These are phyloP conservation scores for Tipula confusa DNA, from an alignment of 2,888 invertebrate genomes.

Conservation along the genomic window DNA sequence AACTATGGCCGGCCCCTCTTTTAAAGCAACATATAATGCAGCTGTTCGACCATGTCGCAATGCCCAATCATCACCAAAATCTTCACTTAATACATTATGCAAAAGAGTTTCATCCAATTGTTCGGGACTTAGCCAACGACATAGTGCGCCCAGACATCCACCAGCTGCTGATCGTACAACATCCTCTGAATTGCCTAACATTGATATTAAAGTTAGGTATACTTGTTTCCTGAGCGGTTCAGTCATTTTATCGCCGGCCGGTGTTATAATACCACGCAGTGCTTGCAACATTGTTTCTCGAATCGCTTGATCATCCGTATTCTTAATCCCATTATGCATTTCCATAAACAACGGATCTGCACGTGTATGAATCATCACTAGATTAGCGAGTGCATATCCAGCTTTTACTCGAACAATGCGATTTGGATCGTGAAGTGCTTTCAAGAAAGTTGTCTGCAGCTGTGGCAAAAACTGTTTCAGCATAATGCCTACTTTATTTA, in stretches of 20 bases:
- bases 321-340: slow-evolving; percentile 79
- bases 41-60: slow-evolving; percentile 78
- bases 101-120: slow-evolving; percentile 69
- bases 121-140: slow-evolving; percentile 67
- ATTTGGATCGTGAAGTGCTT: slow-evolving; percentile 86
- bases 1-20: slow-evolving; percentile 70
- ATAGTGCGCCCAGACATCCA: slow-evolving; percentile 84
- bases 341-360: slow-evolving; percentile 95
- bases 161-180: slow-evolving; percentile 75
- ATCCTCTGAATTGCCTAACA: slow-evolving; percentile 74
- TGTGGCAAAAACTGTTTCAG: slow-evolving; percentile 97
- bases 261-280: slow-evolving; percentile 74
- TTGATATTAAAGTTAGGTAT: slow-evolving; percentile 61
- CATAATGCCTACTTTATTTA: slow-evolving; percentile 91
- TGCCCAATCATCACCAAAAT: slow-evolving; percentile 61
- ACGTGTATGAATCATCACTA: slow-evolving; percentile 87
- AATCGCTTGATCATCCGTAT: slow-evolving; percentile 76
- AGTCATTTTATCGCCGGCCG: slow-evolving; percentile 85
- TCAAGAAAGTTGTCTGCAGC: slow-evolving; percentile 95
- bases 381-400: slow-evolving; percentile 77
- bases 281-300: slow-evolving; percentile 92
- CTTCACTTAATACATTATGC: slow-evolving; percentile 69
- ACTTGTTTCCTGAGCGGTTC: slow-evolving; percentile 72
- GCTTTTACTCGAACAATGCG: slow-evolving; percentile 85
- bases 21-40: slow-evolving; percentile 79